phyloP scores from a whole-genome alignment of 2,888 invertebrate genomes.

The Scaptomyza cyrtandrae region DNA sequence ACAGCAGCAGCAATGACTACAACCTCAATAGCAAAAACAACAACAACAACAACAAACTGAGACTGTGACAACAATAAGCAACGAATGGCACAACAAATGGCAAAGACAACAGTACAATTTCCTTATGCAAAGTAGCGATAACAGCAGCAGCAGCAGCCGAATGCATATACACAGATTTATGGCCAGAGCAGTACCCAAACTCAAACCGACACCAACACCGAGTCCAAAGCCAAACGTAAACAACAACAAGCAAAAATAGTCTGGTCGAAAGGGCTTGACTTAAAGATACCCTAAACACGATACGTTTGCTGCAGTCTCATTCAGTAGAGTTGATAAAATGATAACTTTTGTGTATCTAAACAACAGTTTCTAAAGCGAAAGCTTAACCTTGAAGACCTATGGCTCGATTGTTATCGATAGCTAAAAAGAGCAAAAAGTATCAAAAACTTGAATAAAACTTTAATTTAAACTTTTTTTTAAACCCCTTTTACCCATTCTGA shows the following conservation, averaged over 20 bases:
- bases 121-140: constrained; percentile 78
- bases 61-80: constrained; percentile 62
- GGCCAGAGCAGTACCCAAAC: constrained; percentile 32
- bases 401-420: background rate
- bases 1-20: constrained; percentile 37
- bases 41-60: constrained; percentile 22
- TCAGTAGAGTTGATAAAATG: background rate
- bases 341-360: background rate
- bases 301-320: background rate
- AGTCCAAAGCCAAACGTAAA: constrained; percentile 33
- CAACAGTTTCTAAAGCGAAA: too few species aligned
- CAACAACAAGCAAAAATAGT: constrained; percentile 8
- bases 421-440: background rate
- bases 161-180: constrained; percentile 80
- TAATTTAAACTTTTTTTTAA: background rate
- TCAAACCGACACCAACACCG: constrained; percentile 5
- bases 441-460: background rate
- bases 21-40: constrained; percentile 37
- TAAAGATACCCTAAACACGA: background rate
- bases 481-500: background rate
- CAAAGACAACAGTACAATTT: constrained; percentile 75
- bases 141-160: constrained; percentile 67
- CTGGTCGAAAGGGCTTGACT: background rate
- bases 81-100: constrained; percentile 56
- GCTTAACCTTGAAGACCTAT: too few species aligned